Evolutionary conservation across 1,140 invertebrate genomes (phyloP).

Genomic region (Atopsyche davidsoni): DNA sequence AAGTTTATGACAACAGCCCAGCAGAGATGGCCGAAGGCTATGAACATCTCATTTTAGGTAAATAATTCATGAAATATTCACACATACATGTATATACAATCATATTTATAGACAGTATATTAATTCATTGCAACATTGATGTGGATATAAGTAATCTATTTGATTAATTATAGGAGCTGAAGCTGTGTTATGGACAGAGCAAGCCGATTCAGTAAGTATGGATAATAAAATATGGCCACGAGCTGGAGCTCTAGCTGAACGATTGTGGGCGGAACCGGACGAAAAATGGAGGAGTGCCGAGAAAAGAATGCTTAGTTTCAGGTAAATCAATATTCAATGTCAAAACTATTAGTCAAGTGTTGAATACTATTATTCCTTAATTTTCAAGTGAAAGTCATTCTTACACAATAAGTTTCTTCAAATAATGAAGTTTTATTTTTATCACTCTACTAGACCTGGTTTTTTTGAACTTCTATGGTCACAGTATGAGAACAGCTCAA

Average conservation of each 20-base stretch:
- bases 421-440: no score
- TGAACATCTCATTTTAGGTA: conserved; percentile 51
- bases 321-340: conserved; percentile 4
- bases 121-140: no score
- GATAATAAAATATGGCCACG: conserved; percentile 73
- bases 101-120: no score
- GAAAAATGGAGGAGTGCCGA: conserved; percentile 54
- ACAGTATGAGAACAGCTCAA: no score
- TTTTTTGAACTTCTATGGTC: no score
- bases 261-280: conserved; percentile 65
- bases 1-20: conserved; percentile 72
- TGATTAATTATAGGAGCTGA: conserved; percentile 56
- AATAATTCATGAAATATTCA: no score
- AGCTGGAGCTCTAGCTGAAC: conserved; percentile 71
- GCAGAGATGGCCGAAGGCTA: conserved; percentile 50
- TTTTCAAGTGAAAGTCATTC: no score
- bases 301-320: conserved; percentile 50
- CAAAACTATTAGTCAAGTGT: background rate
- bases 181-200: conserved; percentile 76
- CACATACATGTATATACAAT: no score
- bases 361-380: no score
- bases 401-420: no score
- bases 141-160: no score
- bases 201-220: conserved; percentile 58
- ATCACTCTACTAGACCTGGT: no score